phyloP scores from a whole-genome alignment of 2,797 vertebrate genomes.

The Carduelis carduelis region DNA sequence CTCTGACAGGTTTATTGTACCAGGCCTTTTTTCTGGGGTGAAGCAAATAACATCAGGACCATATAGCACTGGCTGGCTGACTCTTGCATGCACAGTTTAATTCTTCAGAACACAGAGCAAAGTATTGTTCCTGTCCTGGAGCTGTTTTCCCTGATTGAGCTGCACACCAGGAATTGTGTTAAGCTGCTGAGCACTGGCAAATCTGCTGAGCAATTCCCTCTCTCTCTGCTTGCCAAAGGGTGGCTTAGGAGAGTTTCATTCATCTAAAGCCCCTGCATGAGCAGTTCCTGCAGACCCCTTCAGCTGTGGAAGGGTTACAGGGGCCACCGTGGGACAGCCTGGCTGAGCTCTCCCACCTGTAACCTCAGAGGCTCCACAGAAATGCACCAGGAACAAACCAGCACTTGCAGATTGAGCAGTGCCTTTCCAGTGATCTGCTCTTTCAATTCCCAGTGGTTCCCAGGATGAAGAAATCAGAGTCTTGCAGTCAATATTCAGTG shows the following conservation, averaged over 20 bases:
- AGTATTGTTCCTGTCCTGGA: background rate
- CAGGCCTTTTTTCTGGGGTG: background rate
- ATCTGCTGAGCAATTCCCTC: background rate
- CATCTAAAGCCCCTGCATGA: background rate
- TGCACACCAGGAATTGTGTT: background rate
- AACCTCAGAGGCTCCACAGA: background rate
- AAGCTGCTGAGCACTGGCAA: background rate
- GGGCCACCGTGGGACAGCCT: background rate
- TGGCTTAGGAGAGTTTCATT: background rate
- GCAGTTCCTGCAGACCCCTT: background rate
- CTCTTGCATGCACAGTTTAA: background rate
- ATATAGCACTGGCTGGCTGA: background rate
- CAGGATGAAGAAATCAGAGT: background rate
- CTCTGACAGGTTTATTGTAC: background rate
- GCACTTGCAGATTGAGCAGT: background rate
- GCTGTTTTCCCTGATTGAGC: background rate
- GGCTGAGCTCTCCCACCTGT: background rate
- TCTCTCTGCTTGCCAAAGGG: background rate
- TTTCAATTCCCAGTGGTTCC: background rate
- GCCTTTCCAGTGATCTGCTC: background rate
- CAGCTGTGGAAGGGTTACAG: background rate
- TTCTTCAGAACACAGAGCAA: background rate
- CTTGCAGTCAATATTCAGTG: background rate
- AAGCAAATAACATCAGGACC: background rate
- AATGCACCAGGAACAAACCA: background rate